Evolutionary conservation across 2,888 invertebrate species (phyloP).

Genomic region (Oscheius myriophilus): DNA sequence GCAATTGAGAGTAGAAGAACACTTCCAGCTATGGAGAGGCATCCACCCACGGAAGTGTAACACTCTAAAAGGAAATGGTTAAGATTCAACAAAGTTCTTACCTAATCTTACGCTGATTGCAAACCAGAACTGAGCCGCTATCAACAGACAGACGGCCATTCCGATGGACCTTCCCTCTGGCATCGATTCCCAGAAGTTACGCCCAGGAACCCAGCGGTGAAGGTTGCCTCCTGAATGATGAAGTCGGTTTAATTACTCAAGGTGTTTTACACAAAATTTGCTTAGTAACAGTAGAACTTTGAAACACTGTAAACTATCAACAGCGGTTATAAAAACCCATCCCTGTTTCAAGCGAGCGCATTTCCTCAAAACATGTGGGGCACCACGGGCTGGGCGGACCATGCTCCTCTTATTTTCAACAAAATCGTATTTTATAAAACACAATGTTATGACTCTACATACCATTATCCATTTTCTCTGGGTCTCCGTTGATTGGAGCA

Average conservation of each 20-base stretch:
- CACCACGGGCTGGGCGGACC: too few relatives aligned
- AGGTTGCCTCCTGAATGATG: conserved; percentile 32
- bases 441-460: neutral
- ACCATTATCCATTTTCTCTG: conserved; percentile 30
- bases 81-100: neutral
- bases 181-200: conserved; percentile 46
- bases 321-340: too few relatives aligned
- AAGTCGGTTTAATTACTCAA: neutral
- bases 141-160: conserved; percentile 33
- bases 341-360: too few relatives aligned
- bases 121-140: conserved; percentile 35
- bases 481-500: conserved; percentile 16
- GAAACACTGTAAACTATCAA: too few relatives aligned
- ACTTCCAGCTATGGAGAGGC: neutral
- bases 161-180: conserved; percentile 41
- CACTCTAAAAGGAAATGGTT: neutral
- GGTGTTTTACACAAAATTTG: too few relatives aligned
- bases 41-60: neutral
- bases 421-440: too few relatives aligned
- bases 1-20: conserved; percentile 7
- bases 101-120: conserved; percentile 38
- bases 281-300: too few relatives aligned
- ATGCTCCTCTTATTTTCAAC: too few relatives aligned
- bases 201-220: conserved; percentile 40
- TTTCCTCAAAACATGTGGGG: too few relatives aligned